phyloP scores from a whole-genome alignment of 2,113 vertebrate genomes.

The Dunckerocampus dactyliophorus region DNA sequence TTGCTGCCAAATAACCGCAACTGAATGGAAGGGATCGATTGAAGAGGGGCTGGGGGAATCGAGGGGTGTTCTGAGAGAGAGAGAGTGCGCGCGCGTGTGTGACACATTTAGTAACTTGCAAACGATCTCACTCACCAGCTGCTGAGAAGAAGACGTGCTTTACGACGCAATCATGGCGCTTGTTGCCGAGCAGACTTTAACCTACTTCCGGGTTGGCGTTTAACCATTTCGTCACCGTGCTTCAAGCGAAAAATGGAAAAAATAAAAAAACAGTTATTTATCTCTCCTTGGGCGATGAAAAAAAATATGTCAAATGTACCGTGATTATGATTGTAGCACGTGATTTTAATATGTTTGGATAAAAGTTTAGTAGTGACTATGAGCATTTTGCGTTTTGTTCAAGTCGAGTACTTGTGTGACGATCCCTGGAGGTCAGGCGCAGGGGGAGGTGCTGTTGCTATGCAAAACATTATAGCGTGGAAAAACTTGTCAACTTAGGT shows the following conservation, averaged over 20 bases:
- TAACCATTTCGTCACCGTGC: constrained; percentile 60
- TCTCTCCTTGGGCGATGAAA: background rate
- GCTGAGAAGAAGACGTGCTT: constrained; percentile 53
- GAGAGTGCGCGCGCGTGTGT: constrained; percentile 1
- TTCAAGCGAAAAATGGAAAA: background rate
- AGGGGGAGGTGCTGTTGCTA: constrained; percentile 74
- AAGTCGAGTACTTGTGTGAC: constrained; percentile 37
- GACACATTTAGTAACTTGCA: constrained; percentile 76
- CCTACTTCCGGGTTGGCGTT: constrained; percentile 59
- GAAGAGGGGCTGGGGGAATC: no score
- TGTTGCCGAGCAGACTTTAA: constrained; percentile 82
- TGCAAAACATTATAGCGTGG: constrained; percentile 76
- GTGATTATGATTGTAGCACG: fast-evolving
- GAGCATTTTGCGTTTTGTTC: constrained; percentile 42
- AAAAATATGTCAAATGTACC: background rate
- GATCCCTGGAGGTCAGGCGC: constrained; percentile 39
- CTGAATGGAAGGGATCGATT: no score
- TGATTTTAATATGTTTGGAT: background rate
- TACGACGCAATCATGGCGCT: constrained; percentile 76
- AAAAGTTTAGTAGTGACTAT: background rate
- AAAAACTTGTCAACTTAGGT: constrained; percentile 63
- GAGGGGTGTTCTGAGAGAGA: no score
- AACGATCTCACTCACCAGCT: constrained; percentile 71
- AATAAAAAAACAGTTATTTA: fast-evolving
- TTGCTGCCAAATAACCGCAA: no score